A percentile compares a stretch with the other conserved stretches of the same genome.
Conservation (phyloP, 2,797 vertebrate species). For the Miichthys miiuy region DNA sequence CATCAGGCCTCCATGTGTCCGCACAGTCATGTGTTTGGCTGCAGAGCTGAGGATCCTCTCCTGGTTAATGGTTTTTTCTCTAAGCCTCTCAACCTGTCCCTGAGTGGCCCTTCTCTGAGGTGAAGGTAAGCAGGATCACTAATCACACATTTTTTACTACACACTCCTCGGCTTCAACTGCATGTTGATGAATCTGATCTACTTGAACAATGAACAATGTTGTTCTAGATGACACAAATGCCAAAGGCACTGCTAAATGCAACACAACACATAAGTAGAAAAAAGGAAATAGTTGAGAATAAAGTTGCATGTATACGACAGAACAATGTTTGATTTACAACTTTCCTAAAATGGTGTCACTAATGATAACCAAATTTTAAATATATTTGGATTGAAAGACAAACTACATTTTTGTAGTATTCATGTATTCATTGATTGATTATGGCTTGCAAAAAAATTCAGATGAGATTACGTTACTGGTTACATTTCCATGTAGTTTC, state of each 20-base stretch:
- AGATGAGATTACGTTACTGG: no score
- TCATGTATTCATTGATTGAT: no score
- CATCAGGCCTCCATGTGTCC: constrained; percentile 66
- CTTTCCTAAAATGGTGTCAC: no score
- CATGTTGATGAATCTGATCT: not conserved
- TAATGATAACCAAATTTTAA: no score
- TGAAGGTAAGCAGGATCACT: constrained; percentile 28
- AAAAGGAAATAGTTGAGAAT: not conserved
- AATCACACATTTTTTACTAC: not conserved
- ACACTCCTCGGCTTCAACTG: not conserved
- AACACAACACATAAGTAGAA: not conserved
- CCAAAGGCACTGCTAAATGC: not conserved
- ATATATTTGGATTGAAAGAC: no score
- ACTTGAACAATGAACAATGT: not conserved
- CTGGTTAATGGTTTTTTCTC: constrained; percentile 66
- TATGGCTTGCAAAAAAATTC: no score
- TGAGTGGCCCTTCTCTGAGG: not conserved
- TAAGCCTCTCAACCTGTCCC: constrained; percentile 58
- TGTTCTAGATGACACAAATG: not conserved
- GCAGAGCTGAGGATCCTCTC: constrained; percentile 54
- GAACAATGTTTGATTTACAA: no score
- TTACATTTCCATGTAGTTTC: no score
- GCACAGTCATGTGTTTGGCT: constrained; percentile 73
- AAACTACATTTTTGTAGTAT: no score
- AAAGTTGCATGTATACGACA: no score